Base-by-base conservation (phyloP, 2,888 invertebrate species). In the Zele albiditarsus region DNA sequence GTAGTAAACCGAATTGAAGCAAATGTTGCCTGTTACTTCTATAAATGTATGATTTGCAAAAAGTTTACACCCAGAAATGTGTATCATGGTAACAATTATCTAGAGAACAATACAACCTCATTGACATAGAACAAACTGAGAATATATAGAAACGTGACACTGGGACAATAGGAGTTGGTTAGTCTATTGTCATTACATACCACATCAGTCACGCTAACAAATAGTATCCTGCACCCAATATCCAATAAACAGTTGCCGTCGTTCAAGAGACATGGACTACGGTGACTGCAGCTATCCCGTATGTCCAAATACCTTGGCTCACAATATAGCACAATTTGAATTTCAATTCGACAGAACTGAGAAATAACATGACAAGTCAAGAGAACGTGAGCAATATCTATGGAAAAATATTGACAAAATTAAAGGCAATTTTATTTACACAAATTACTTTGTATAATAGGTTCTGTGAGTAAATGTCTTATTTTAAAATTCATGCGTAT, bases 171-270 rank as follows among this genome's bases (percentile, higher is more conserved):
- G 53, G 8, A 20, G 53, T 53, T 53, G 53, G 53, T 53, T 53
- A 20, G 53, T 23, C 53, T 53, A 53, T 53, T 53, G 53, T 53
- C 53, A 20, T 20, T 20, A 20, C 53, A 53, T 53, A 53, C 53
- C 53, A 53, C 53, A 53, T 53, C 53, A 53, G 53, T 53, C 53
- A 53, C 10, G 23, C 53, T 20, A 53, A 53, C 53, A 53, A 53
- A 53, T 53, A 53, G 53, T 23, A 53, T 23, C 23, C 23, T 6
- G 53, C 20, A 53, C 23, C 20, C 53, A 53, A 53, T 53, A 53
- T 53, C 53, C 53, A 53, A 53, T 53, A 53, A n/a, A 53, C 53
- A 8, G 20, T 53, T 20, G 53, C 20, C 8, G 53, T 3, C 20
- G n/a, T 53, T 53, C 53, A 53, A 53, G 10, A 20, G 6, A 53